These are phyloP conservation scores for Erebia aethiops DNA, from an alignment of 2,888 invertebrate genomes.

Conservation along the genomic window DNA sequence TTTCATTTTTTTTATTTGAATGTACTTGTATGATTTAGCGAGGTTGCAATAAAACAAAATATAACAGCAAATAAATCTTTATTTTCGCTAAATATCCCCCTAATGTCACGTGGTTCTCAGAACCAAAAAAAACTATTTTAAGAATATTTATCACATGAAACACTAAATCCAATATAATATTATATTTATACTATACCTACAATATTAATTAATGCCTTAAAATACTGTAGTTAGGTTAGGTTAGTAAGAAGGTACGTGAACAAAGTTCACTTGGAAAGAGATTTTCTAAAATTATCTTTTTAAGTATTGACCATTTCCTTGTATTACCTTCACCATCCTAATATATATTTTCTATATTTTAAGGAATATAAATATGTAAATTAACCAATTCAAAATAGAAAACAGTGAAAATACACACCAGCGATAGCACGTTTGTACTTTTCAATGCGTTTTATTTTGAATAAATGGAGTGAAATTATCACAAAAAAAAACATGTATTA, in stretches of 20 bases:
- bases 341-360: no score
- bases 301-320: background rate
- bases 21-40: background rate
- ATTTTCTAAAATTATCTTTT: background rate
- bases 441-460: background rate
- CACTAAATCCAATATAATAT: background rate
- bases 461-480: background rate
- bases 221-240: background rate
- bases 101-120: slow-evolving; percentile 56
- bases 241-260: background rate
- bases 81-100: slow-evolving; percentile 57
- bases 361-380: background rate
- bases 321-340: background rate
- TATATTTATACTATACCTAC: background rate
- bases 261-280: background rate
- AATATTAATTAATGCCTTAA: background rate
- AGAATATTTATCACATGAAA: slow-evolving; percentile 11
- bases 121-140: slow-evolving; percentile 46
- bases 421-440: background rate
- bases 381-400: background rate
- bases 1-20: no score
- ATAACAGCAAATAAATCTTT: slow-evolving; percentile 57
- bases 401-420: background rate
- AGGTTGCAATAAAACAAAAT: slow-evolving; percentile 9
- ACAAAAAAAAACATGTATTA: background rate